A percentile compares a stretch with the other conserved stretches of the same genome.
Conservation (phyloP, 2,797 vertebrate species). For the Myiotriccus ornatus region DNA sequence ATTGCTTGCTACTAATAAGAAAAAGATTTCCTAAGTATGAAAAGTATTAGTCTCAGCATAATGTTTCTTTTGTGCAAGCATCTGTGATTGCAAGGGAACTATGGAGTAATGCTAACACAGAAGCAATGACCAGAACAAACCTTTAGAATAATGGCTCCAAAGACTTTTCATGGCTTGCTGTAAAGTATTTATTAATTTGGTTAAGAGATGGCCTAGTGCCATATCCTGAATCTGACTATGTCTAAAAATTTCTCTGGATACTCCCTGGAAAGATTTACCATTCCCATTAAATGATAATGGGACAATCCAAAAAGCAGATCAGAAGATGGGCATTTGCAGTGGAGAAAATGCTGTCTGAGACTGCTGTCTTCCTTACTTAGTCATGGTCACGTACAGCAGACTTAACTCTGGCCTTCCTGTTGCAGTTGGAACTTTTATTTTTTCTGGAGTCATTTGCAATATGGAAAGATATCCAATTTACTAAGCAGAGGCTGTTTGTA, state of each 20-base stretch:
- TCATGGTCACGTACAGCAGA: not conserved
- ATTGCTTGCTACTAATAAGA: not conserved
- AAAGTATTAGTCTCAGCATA: not conserved
- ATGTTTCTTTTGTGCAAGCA: slow-evolving; percentile 6
- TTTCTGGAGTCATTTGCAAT: not conserved
- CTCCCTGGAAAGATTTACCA: not conserved
- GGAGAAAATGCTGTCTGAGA: not conserved
- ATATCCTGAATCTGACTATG: not conserved
- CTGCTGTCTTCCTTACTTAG: not conserved
- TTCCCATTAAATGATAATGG: not conserved
- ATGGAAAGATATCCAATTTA: slow-evolving; percentile 1
- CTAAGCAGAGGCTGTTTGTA: not conserved
- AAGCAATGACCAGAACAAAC: slow-evolving; percentile 44
- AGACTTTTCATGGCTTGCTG: not conserved
- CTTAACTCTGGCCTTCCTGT: not conserved
- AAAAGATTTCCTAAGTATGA: slow-evolving; percentile 1
- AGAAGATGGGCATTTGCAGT: not conserved
- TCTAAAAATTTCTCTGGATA: not conserved
- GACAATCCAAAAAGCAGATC: not conserved
- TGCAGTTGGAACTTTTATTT: slow-evolving; percentile 10
- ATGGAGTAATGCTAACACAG: not conserved
- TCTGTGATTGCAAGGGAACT: slow-evolving; percentile 19
- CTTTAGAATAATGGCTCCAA: slow-evolving; percentile 20
- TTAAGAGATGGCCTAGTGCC: slow-evolving; percentile 19
- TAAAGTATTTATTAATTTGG: slow-evolving; percentile 47